phyloP scores from a whole-genome alignment of 2,113 vertebrate species.

The Callionymus lyra region DNA sequence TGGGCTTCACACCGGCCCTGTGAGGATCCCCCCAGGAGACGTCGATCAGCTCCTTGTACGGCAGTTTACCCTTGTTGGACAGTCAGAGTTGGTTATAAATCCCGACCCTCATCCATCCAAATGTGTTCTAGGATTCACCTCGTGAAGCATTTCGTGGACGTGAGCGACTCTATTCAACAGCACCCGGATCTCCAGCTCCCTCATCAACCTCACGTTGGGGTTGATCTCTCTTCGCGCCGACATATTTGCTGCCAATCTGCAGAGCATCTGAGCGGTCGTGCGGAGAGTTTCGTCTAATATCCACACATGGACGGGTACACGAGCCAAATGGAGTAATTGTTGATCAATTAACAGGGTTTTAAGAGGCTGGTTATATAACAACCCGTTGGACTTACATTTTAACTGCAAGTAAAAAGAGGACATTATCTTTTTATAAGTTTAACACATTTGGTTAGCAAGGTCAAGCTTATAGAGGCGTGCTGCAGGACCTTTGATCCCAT shows the following conservation, averaged over 20 bases:
- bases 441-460: too few species aligned
- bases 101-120: background rate
- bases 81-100: background rate
- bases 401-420: too few species aligned
- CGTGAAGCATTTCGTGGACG: conserved; percentile 41
- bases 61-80: conserved; percentile 45
- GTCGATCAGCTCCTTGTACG: conserved; percentile 48
- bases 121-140: conserved; percentile 7
- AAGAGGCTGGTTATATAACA: too few species aligned
- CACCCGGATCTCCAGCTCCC: background rate
- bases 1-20: conserved; percentile 48
- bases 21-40: conserved; percentile 46
- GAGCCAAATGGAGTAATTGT: too few species aligned
- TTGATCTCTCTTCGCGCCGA: conserved; percentile 23
- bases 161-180: conserved; percentile 13
- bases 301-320: too few species aligned
- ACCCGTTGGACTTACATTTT: too few species aligned
- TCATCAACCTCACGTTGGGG: conserved; percentile 18
- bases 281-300: too few species aligned
- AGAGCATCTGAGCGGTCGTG: background rate
- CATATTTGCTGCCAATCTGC: conserved; percentile 15
- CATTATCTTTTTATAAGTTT: too few species aligned
- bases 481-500: too few species aligned
- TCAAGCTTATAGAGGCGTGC: too few species aligned
- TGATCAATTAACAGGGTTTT: too few species aligned